Evolutionary conservation across 2,888 invertebrate species (phyloP).

Genomic region (Scaptomyza flava): DNA sequence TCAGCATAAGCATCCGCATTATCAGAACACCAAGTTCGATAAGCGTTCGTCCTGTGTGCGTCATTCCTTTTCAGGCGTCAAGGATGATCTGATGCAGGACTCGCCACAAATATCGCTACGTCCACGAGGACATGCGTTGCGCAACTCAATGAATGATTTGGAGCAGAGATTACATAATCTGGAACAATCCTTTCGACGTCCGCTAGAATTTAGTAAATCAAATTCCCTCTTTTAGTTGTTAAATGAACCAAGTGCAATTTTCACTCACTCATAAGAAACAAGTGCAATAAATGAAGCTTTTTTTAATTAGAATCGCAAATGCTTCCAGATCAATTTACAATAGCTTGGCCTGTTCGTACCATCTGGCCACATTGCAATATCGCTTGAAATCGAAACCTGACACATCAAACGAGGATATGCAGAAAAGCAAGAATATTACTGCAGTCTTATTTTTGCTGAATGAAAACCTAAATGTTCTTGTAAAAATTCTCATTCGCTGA

Average conservation of each 20-base stretch:
- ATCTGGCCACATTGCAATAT: too few species aligned
- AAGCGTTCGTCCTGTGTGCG: constrained; percentile 81
- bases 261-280: constrained; percentile 44
- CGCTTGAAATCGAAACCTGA: constrained; percentile 87
- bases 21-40: constrained; percentile 82
- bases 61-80: constrained; percentile 84
- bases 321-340: too few species aligned
- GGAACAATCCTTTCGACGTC: constrained; percentile 83
- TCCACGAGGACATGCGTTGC: constrained; percentile 81
- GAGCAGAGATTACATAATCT: constrained; percentile 83
- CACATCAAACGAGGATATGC: constrained; percentile 89
- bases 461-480: constrained; percentile 88
- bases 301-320: constrained; percentile 11
- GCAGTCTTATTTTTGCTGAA: constrained; percentile 91
- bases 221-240: constrained; percentile 71
- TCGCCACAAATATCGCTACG: constrained; percentile 82
- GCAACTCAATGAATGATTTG: constrained; percentile 84
- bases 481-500: constrained; percentile 88
- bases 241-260: constrained; percentile 60
- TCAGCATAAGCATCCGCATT: constrained; percentile 69
- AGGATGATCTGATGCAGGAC: constrained; percentile 83
- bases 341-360: too few species aligned
- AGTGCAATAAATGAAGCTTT: constrained; percentile 70
- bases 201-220: constrained; percentile 82
- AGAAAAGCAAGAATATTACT: constrained; percentile 89